Percentiles rank a stretch among this genome's conserved stretches.
phyloP scores from a whole-genome alignment of 2,113 vertebrate species.

The Megaceryle torquata region DNA sequence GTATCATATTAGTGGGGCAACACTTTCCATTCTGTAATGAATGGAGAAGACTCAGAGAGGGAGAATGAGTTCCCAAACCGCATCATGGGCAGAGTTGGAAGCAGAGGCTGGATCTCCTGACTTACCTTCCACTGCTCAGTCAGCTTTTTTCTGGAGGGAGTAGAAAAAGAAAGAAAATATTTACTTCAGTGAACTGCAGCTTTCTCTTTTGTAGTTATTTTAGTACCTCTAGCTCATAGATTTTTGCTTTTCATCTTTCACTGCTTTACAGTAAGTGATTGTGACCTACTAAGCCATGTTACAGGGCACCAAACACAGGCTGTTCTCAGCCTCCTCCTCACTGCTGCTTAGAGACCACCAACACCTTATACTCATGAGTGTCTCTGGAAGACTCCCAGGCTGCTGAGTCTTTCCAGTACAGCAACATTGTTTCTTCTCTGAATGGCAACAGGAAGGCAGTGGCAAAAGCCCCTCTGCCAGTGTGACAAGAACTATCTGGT shows the following conservation, averaged over 20 bases:
- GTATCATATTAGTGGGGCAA: not conserved
- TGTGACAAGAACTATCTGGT: not conserved
- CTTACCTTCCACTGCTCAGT: not conserved
- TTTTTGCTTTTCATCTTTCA: not conserved
- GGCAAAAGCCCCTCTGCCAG: not conserved
- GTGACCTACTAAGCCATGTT: not conserved
- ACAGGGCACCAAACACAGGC: not conserved
- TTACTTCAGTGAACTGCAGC: not conserved
- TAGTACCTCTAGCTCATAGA: not conserved
- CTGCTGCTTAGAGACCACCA: not conserved
- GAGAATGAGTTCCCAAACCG: not conserved
- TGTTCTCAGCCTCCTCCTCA: not conserved
- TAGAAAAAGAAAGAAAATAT: not conserved
- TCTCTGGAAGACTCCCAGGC: not conserved
- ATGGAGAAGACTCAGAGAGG: not conserved
- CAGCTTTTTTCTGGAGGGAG: not conserved
- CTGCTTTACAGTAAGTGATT: not conserved
- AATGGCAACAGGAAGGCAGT: not conserved
- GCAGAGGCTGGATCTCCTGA: constrained; percentile 3
- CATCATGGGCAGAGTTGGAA: constrained; percentile 15
- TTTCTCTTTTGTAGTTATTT: constrained; percentile 7
- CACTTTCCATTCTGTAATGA: not conserved
- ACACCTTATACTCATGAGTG: not conserved
- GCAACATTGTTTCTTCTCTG: not conserved
- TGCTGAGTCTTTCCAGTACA: not conserved